Percentiles rank a stretch among this genome's conserved stretches.
phyloP scores from a whole-genome alignment of 2,888 invertebrate genomes.

The Amblyteles armatorius region DNA sequence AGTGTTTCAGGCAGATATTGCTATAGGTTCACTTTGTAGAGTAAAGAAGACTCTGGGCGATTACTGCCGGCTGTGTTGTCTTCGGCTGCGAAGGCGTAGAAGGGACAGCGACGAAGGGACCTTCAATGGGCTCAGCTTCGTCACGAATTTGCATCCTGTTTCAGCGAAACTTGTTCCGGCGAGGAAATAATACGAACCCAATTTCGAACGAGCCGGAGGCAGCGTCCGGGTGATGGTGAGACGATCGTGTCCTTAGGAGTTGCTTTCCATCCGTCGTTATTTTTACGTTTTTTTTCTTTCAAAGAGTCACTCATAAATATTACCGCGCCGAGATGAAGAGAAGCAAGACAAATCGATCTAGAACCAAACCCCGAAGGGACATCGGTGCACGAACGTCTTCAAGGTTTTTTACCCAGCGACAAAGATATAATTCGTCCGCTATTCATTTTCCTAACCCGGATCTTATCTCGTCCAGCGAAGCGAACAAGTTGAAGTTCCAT shows the following conservation, averaged over 20 bases:
- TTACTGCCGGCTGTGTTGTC: neutral
- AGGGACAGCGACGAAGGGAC: neutral
- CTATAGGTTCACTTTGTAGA: conserved; percentile 13
- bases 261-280: neutral
- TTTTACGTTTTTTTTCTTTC: neutral
- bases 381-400: neutral
- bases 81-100: neutral
- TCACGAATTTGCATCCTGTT: neutral
- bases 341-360: conserved; percentile 7
- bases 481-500: neutral
- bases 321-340: neutral
- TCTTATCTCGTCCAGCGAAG: neutral
- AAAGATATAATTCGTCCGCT: conserved; percentile 4
- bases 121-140: neutral
- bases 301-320: neutral
- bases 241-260: neutral
- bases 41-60: neutral
- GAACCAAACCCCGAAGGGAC: neutral
- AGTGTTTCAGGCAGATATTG: conserved; percentile 27
- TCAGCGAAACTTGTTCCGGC: neutral
- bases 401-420: neutral
- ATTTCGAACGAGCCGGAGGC: neutral
- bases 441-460: conserved; percentile 4
- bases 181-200: neutral
- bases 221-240: neutral